Evolutionary conservation across 2,113 vertebrate genomes (phyloP), one percentile per base, ranked within the genome.

Genomic region (Ivindomyrus marchei): DNA sequence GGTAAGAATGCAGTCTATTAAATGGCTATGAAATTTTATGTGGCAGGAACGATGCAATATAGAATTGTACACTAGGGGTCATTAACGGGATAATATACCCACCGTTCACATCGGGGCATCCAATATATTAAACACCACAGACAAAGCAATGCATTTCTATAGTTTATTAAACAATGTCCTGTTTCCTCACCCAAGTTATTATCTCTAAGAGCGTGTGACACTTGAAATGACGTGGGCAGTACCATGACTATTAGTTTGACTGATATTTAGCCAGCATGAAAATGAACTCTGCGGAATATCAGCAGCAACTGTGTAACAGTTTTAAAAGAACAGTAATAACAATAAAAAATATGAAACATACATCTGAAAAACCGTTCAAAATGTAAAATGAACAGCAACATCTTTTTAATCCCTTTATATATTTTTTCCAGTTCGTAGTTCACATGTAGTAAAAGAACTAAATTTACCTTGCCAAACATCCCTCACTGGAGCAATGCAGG

Each of bases 91-190:
- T 45, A 47, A 85, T 47, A 24, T 47, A 24, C 21, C 45, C 17
- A 24, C 83, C 24, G 19, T 47, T 85, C 45, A 42, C 19, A 85
- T 24, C 15, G 17, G 39, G 47, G 45, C 24, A 85, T 46, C 21
- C 21, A 88, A 46, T 24, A 66, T 8, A 66, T 42, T 21, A 62
- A 52, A 19, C 88, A 88, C 39, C 24, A 45, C 77, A 89, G 36
- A 89, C 84, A 88, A n/a, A 45, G 42, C 9, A 88, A 92, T 88
- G 92, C 90, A 92, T 93, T 93, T 93, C 89, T 94, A 91, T 93
- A 24, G 47, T 94, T 95, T 94, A 95, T 95, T 94, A 93, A 93
- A 93, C 94, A 93, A 91, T 88, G 13, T 93, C 91, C 80, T 89
- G 93, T 94, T 91, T 91, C 92, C 90, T 93, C 91, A 89, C 91